Percentiles rank a stretch among this genome's conserved stretches.
phyloP scores from a whole-genome alignment of 2,888 invertebrate genomes.

The Papilio protenor region DNA sequence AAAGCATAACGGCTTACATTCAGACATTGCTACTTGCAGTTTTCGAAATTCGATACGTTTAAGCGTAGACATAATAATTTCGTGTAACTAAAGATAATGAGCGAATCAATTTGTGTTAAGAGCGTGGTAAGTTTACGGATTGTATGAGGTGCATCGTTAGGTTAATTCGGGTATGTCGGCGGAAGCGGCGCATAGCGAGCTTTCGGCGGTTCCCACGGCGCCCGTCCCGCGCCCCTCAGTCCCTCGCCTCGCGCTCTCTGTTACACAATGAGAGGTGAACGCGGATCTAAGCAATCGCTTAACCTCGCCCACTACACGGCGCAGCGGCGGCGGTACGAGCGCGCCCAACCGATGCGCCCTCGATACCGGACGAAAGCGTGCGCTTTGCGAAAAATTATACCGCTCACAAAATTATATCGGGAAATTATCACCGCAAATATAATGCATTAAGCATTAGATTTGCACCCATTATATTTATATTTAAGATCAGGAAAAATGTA shows the following conservation, averaged over 20 bases:
- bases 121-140: slow-evolving; percentile 60
- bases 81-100: slow-evolving; percentile 73
- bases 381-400: slow-evolving; percentile 39
- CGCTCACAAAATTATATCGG: background rate
- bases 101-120: slow-evolving; percentile 69
- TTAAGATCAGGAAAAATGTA: background rate
- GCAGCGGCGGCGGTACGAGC: slow-evolving; percentile 49
- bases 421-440: background rate
- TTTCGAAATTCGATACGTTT: slow-evolving; percentile 48
- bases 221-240: slow-evolving; percentile 60
- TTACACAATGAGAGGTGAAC: slow-evolving; percentile 84
- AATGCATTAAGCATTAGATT: background rate
- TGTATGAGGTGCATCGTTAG: slow-evolving; percentile 76
- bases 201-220: slow-evolving; percentile 83
- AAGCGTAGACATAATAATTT: slow-evolving; percentile 69
- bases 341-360: slow-evolving; percentile 55
- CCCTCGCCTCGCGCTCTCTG: slow-evolving; percentile 53
- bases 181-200: slow-evolving; percentile 80
- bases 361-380: slow-evolving; percentile 54
- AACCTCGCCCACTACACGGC: slow-evolving; percentile 82
- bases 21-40: slow-evolving; percentile 35
- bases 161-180: slow-evolving; percentile 74
- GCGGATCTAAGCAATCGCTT: slow-evolving; percentile 85
- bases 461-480: background rate
- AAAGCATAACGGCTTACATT: slow-evolving; percentile 24